These are phyloP conservation scores for Formica exsecta DNA, from an alignment of 1,140 invertebrate genomes.

Conservation along the genomic window DNA sequence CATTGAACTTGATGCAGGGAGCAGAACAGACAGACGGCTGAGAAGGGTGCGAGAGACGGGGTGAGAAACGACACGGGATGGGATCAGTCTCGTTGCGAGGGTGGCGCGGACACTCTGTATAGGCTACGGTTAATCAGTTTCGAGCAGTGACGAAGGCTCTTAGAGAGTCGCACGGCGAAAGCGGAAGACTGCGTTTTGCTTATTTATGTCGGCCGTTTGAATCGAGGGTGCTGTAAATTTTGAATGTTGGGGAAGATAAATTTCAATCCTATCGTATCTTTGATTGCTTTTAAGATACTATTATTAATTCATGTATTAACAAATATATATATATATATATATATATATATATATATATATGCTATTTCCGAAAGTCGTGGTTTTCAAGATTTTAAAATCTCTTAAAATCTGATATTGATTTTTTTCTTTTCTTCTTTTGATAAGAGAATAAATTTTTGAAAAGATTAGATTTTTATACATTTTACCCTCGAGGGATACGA, in stretches of 20 bases:
- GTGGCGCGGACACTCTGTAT: conserved; percentile 39
- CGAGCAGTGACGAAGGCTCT: conserved; percentile 46
- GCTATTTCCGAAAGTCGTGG: neutral
- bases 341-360: neutral
- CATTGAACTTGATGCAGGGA: conserved; percentile 68
- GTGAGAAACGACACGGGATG: neutral
- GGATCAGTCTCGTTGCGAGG: conserved; percentile 60
- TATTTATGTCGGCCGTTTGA: neutral
- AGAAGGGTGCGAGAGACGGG: conserved; percentile 39
- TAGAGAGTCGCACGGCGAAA: conserved; percentile 18
- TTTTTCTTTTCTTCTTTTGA: neutral
- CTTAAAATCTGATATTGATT: neutral
- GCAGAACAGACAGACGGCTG: conserved; percentile 60
- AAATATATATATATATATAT: neutral
- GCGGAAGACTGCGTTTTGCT: conserved; percentile 32
- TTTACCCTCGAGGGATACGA: neutral
- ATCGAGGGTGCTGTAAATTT: conserved; percentile 4
- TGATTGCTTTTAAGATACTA: neutral
- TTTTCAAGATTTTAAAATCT: no score
- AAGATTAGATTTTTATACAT: neutral
- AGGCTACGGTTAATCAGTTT: conserved; percentile 58
- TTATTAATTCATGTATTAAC: neutral
- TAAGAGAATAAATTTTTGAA: neutral
- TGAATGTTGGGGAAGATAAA: conserved; percentile 9
- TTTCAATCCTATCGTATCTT: neutral